Evolutionary conservation across 2,113 vertebrate species (phyloP), one percentile per base, ranked within the genome.

Genomic region (Alectura lathami): DNA sequence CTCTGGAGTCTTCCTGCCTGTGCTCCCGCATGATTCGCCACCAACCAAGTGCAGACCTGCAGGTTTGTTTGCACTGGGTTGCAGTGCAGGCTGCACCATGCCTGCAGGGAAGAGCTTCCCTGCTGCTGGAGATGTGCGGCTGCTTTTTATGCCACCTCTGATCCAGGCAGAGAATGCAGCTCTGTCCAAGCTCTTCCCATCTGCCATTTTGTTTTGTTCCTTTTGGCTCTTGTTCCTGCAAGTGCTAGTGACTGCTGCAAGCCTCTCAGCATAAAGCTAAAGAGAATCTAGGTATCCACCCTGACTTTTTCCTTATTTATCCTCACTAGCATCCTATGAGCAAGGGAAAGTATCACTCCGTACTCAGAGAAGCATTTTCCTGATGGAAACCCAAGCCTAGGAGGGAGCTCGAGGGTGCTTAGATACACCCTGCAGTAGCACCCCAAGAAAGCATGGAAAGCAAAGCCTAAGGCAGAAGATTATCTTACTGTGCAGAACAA

Each of bases 371-470:
- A 51, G 30, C 30, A n/a, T 40, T 34, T 56, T 91, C 60, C 51
- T 60, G 74, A 20, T 27, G 27, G 22, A 51, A 13, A 13, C 8
- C 43, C 5, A 29, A 15, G 20, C 38, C 40, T 42, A 12, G 21
- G 50, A 90, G 57, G 21, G 12, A 30, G 23, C 66, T 78, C 48
- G 15, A 23, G 34, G 9, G 11, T 32, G 10, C 12, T 82, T 5
- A 1, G 17, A 48, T 64, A 5, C 30, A 26, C 83, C 30, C 16
- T 89, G 36, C 36, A 53, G 60, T 9, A 27, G 40, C 21, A 38
- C 6, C 50, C 42, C 1, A 4, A 56, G 20, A 47, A 66, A 38
- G 8, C n/a, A 82, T n/a, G 45, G 34, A 11, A 14, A 0, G 0
- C 60, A n/a, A 83, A 88, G 26, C 17, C 56, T 51, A 56, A 73